Base-by-base conservation (phyloP, 1,140 invertebrate genomes). In the Galleria mellonella region DNA sequence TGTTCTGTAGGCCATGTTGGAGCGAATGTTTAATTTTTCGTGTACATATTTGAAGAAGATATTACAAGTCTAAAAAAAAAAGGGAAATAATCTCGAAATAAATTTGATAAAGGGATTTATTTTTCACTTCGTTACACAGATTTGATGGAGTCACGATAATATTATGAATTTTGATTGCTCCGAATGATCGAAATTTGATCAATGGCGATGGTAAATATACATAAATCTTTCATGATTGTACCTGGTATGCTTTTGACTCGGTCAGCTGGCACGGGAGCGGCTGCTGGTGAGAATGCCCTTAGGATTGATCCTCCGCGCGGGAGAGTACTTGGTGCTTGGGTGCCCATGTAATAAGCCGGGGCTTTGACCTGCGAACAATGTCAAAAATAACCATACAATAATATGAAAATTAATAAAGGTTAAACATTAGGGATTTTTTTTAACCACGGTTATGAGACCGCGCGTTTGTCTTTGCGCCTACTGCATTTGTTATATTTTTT, bases 281-380 rank as follows among this genome's bases (percentile, higher is more conserved):
- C 82, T 0, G 90, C 91, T 0, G 92, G 91, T 29, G 92, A 93
- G 65, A 92, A 93, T 2, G 91, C 89, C 35, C 92, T 82, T 13
- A 93, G 79, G 23, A 92, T 75, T 3, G 90, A 73, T 4, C 90
- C 89, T 11, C 90, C 89, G 7, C 91, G 81, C 0, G 91, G 91
- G 14, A 92, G 58, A 0, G 90, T 92, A 43, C 73, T 82, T 2
- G 85, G 81, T 28, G 89, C 89, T 27, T 87, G 86, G 1, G 83
- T 81, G 5, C 89, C 89, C 83, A 92, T 89, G 72, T 92, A 92
- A 61, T 92, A 90, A 49, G 85, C 85, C 9, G 85, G 85, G 0
- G 83, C 71, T 43, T 86, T 86, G 6, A 72, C 72, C 85, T 87
- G 50, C 17, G 8, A 55, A 64, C 35, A 57, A 55, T 46, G 32